Evolutionary conservation across 2,113 vertebrate species (phyloP).

Genomic region (Cyanoliseus patagonus): DNA sequence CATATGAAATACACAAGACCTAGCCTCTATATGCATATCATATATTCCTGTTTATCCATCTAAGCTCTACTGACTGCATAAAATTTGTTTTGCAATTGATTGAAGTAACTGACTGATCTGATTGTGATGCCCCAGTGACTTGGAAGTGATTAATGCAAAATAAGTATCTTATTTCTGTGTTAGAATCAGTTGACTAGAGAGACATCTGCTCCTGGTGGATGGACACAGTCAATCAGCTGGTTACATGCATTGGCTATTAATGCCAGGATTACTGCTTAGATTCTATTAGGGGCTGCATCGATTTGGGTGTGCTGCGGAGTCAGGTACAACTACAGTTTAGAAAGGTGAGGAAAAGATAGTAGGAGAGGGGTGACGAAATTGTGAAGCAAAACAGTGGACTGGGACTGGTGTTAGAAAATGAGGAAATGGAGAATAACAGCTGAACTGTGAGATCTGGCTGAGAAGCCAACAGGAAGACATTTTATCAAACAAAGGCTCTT

Average conservation of each 20-base stretch:
- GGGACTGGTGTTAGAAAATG: background rate
- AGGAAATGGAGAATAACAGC: background rate
- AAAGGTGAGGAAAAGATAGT: background rate
- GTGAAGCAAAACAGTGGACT: background rate
- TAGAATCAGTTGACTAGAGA: background rate
- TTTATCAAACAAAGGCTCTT: background rate
- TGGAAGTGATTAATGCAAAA: background rate
- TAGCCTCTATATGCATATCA: background rate
- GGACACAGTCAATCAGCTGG: background rate
- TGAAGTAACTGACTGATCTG: background rate
- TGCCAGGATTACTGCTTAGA: background rate
- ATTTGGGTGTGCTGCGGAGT: background rate
- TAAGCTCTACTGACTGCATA: background rate
- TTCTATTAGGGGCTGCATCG: background rate
- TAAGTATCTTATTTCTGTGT: background rate
- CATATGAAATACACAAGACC: background rate
- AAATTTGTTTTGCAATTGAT: background rate
- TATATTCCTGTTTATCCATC: background rate
- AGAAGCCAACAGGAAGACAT: background rate
- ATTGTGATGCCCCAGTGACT: background rate
- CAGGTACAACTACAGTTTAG: accelerated
- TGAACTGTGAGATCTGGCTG: background rate
- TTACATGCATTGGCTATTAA: accelerated
- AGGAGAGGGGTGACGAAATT: background rate
- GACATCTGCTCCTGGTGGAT: background rate